Conservation (phyloP, 2,113 vertebrate species). For the Zingel zingel region DNA sequence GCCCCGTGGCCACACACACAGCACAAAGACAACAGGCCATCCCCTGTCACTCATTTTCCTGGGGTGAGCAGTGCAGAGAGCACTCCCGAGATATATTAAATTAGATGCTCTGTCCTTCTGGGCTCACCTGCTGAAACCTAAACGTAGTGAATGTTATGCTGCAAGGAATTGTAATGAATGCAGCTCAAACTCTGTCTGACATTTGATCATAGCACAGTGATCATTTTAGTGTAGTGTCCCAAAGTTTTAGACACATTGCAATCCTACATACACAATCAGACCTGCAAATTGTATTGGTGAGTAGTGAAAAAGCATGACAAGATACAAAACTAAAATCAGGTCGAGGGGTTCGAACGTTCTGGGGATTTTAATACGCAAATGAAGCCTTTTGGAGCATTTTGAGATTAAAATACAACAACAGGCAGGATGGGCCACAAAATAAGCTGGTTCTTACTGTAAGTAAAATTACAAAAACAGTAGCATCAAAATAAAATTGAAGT, state of each 20-base stretch:
- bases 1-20: conserved; percentile 84
- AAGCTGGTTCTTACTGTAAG: not conserved
- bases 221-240: conserved; percentile 7
- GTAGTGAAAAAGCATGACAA: not conserved
- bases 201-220: conserved; percentile 44
- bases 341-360: not conserved
- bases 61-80: conserved; percentile 70
- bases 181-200: conserved; percentile 54
- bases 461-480: too few species aligned
- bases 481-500: too few species aligned
- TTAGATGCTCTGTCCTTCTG: conserved; percentile 72
- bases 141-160: conserved; percentile 71
- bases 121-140: conserved; percentile 82
- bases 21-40: conserved; percentile 80
- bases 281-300: not conserved
- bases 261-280: not conserved
- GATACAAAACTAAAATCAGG: not conserved
- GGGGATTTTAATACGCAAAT: not conserved
- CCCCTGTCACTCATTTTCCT: conserved; percentile 78
- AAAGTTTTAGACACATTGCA: not conserved
- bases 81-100: conserved; percentile 74
- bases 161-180: conserved; percentile 60
- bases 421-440: not conserved
- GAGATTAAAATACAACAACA: not conserved
- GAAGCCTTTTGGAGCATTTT: not conserved